phyloP scores from a whole-genome alignment of 2,888 invertebrate species.

The Chirona hameri region DNA sequence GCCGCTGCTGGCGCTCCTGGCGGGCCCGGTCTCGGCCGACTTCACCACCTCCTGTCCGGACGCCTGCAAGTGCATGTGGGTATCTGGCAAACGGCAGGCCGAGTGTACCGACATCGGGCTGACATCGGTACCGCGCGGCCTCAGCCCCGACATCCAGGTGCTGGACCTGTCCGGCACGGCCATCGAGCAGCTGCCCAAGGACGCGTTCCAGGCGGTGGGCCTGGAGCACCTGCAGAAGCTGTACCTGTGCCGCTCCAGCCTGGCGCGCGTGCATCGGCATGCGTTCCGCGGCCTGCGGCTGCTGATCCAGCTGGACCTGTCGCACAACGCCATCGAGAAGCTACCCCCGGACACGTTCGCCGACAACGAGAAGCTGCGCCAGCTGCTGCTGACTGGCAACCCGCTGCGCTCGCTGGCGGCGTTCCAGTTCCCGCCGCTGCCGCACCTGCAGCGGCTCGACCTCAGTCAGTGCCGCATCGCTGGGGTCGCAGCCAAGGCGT shows the following conservation, averaged over 20 bases:
- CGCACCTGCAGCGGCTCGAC: slow-evolving; percentile 74
- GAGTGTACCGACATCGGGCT: slow-evolving; percentile 77
- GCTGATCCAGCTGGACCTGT: slow-evolving; percentile 79
- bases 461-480: slow-evolving; percentile 74
- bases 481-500: slow-evolving; percentile 70
- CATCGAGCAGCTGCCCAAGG: slow-evolving; percentile 63
- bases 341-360: slow-evolving; percentile 71
- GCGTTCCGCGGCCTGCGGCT: slow-evolving; percentile 83
- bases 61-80: slow-evolving; percentile 85
- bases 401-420: slow-evolving; percentile 67
- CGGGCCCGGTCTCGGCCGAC: background rate
- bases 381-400: slow-evolving; percentile 76
- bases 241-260: slow-evolving; percentile 69
- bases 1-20: background rate
- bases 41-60: slow-evolving; percentile 59
- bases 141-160: slow-evolving; percentile 78
- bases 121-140: slow-evolving; percentile 67
- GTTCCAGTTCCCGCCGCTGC: slow-evolving; percentile 76
- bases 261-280: slow-evolving; percentile 71
- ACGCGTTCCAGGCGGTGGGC: slow-evolving; percentile 52
- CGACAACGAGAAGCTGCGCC: slow-evolving; percentile 75
- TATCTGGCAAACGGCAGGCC: slow-evolving; percentile 79
- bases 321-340: slow-evolving; percentile 62
- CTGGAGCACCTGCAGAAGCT: slow-evolving; percentile 79
- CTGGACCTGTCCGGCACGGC: slow-evolving; percentile 78